Conservation (phyloP, 2,113 vertebrate species). For the Lagopus leucura region DNA sequence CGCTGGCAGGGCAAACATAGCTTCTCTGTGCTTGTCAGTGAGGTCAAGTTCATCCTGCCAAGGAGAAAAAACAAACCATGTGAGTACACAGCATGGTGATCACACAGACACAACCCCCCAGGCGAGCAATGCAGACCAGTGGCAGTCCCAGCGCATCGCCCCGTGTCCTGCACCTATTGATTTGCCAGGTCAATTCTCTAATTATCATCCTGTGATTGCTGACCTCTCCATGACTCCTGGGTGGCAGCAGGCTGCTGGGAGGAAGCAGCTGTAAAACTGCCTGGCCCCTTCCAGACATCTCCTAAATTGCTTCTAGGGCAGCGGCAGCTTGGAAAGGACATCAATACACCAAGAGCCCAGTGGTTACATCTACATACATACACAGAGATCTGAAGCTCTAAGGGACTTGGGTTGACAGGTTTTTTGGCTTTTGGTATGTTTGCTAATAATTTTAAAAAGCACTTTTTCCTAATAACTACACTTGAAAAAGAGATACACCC, state of each 20-base stretch:
- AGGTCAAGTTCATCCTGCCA: constrained; percentile 95
- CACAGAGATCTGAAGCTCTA: background rate
- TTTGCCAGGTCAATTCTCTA: background rate
- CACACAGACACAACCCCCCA: background rate
- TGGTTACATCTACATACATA: background rate
- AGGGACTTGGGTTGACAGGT: background rate
- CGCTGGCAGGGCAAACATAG: constrained; percentile 96
- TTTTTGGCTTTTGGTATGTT: background rate
- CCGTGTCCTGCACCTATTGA: accelerated
- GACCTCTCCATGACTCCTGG: constrained; percentile 4
- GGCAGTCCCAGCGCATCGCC: accelerated
- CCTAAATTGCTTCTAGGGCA: background rate
- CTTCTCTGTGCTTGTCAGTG: constrained; percentile 96
- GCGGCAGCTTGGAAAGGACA: background rate
- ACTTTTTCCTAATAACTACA: background rate
- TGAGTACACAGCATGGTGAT: background rate
- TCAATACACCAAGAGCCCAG: background rate
- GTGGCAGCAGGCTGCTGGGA: background rate
- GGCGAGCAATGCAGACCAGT: accelerated
- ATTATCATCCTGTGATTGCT: background rate
- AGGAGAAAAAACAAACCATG: background rate
- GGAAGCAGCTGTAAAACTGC: background rate
- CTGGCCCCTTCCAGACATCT: background rate
- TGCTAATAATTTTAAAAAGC: background rate
- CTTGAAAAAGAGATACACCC: background rate